Evolutionary conservation across 2,113 vertebrate genomes (phyloP).

Genomic region (Saccopteryx leptura): DNA sequence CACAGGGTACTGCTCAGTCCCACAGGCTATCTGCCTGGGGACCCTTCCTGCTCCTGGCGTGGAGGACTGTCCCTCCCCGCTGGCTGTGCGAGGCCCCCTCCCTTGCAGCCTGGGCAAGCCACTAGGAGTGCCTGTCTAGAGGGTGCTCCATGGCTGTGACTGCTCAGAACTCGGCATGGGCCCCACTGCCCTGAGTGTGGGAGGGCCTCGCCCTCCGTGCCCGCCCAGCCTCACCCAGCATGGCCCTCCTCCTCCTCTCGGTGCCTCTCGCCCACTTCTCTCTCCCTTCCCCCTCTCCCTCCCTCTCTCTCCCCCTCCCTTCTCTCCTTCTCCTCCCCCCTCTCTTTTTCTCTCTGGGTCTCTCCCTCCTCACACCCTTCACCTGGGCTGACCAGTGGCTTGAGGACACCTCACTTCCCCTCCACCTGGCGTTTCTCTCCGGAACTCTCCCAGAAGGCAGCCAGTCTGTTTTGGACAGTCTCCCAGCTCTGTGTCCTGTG

Average conservation of each 20-base stretch:
- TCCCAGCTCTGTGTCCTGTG: conserved; percentile 61
- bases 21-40: background rate
- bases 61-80: background rate
- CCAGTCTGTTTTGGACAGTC: background rate
- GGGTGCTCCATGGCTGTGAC: accelerated
- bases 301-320: too few relatives aligned
- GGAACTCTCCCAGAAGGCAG: background rate
- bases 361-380: background rate
- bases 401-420: background rate
- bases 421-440: background rate
- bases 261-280: accelerated
- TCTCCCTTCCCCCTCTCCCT: too few relatives aligned
- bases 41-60: background rate
- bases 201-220: accelerated
- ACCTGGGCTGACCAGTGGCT: background rate
- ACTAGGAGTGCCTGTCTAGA: background rate
- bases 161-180: background rate
- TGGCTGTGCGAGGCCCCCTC: background rate
- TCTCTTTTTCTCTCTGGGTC: too few relatives aligned
- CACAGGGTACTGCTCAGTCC: background rate
- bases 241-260: background rate
- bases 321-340: too few relatives aligned
- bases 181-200: background rate
- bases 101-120: background rate
- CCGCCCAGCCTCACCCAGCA: background rate